These are phyloP conservation scores for Pseudococcus viburni DNA, from an alignment of 2,888 invertebrate species.

Conservation along the genomic window DNA sequence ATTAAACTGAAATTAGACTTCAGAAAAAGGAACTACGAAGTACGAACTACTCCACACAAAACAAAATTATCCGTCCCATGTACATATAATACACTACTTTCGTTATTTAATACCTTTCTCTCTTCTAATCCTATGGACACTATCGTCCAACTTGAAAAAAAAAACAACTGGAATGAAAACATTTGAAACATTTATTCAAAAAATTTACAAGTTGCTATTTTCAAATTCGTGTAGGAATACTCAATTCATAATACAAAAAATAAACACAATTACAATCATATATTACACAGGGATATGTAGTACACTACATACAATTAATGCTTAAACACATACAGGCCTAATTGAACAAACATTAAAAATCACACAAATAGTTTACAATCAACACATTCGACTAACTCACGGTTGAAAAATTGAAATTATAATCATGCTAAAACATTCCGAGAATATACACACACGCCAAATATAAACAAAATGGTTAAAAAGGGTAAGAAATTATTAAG, in stretches of 20 bases:
- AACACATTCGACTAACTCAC: not conserved
- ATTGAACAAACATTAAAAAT: slow-evolving; percentile 4
- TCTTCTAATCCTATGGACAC: too few species aligned
- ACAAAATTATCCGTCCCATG: too few species aligned
- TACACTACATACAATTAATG: not conserved
- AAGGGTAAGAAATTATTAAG: slow-evolving; percentile 20
- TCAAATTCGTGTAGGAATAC: slow-evolving; percentile 23
- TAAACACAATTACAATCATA: slow-evolving; percentile 18
- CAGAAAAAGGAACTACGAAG: too few species aligned
- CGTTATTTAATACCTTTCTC: too few species aligned
- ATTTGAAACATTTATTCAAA: slow-evolving; percentile 13
- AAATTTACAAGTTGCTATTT: slow-evolving; percentile 25
- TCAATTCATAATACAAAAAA: not conserved
- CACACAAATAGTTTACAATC: not conserved
- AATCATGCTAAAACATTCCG: not conserved
- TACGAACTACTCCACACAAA: too few species aligned
- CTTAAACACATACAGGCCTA: not conserved
- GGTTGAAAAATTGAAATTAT: slow-evolving; percentile 5
- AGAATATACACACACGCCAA: not conserved
- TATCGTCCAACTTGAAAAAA: too few species aligned
- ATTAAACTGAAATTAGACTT: too few species aligned
- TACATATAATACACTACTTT: too few species aligned
- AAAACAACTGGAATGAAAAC: not conserved
- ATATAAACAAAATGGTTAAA: slow-evolving; percentile 4
- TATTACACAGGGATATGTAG: not conserved